Conservation (phyloP, 2,888 invertebrate species). For the Drosophila neonasuta region DNA sequence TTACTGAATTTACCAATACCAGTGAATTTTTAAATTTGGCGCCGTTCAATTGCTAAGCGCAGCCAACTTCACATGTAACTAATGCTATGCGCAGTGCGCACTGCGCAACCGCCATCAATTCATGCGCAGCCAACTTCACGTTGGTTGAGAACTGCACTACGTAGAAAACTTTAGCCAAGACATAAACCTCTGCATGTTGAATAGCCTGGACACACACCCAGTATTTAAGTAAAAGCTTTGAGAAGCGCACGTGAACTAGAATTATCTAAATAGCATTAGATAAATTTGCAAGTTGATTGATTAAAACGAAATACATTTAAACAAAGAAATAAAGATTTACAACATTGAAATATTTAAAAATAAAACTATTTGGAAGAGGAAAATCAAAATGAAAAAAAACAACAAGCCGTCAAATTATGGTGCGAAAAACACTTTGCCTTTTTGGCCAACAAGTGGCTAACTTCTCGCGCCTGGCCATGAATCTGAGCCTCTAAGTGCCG, state of each 20-base stretch:
- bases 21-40: not conserved
- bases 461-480: slow-evolving; percentile 17
- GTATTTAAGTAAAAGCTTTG: slow-evolving; percentile 11
- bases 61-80: slow-evolving; percentile 3
- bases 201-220: not conserved
- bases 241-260: not conserved
- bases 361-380: not conserved
- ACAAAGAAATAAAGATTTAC: not conserved
- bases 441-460: slow-evolving; percentile 24
- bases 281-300: not conserved
- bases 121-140: slow-evolving; percentile 1
- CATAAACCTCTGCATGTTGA: not conserved
- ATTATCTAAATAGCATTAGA: not conserved
- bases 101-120: no score
- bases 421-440: slow-evolving; percentile 54
- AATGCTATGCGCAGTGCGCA: not conserved
- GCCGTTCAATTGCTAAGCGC: not conserved
- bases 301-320: not conserved
- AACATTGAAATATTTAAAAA: not conserved
- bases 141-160: not conserved
- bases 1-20: no score
- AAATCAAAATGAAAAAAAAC: not conserved
- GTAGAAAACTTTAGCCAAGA: not conserved
- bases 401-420: slow-evolving; percentile 40
- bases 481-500: slow-evolving; percentile 54